A percentile compares a stretch with the other conserved stretches of the same genome.
These are phyloP conservation scores for Vombatus ursinus DNA, from an alignment of 2,113 vertebrate genomes.

Conservation along the genomic window DNA sequence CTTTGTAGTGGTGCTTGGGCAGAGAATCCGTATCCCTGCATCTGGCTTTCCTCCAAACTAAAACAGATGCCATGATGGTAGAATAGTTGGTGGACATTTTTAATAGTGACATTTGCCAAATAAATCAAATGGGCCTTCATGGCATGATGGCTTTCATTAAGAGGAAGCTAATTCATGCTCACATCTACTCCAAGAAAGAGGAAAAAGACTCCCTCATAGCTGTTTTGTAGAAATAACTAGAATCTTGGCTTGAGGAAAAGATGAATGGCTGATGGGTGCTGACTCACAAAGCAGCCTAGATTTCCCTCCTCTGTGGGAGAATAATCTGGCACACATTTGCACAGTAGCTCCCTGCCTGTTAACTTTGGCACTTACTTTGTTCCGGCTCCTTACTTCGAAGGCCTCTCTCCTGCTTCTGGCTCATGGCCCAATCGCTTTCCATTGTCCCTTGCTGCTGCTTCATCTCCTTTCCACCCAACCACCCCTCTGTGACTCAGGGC, in stretches of 20 bases:
- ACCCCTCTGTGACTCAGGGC: neutral
- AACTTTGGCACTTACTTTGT: neutral
- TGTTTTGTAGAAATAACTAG: slow-evolving; percentile 51
- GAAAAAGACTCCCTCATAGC: slow-evolving; percentile 25
- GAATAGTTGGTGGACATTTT: neutral
- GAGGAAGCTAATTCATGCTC: neutral
- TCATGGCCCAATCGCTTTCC: neutral
- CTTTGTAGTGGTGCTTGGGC: neutral
- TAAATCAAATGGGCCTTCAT: neutral
- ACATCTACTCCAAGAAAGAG: neutral
- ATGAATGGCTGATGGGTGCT: slow-evolving; percentile 46
- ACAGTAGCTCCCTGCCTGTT: neutral
- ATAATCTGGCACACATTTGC: neutral
- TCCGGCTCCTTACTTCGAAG: neutral
- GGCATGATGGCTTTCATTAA: neutral
- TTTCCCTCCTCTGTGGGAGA: neutral
- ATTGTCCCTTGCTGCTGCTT: neutral
- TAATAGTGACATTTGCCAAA: neutral
- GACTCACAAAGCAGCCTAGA: slow-evolving; percentile 37
- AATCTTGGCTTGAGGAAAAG: slow-evolving; percentile 41
- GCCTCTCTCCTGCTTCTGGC: neutral
- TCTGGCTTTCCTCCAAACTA: neutral
- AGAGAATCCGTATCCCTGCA: neutral
- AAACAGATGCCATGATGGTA: neutral
- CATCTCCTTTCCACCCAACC: neutral